These are phyloP conservation scores for Hirundichthys speculiger DNA, from an alignment of 2,113 vertebrate species.

Conservation along the genomic window DNA sequence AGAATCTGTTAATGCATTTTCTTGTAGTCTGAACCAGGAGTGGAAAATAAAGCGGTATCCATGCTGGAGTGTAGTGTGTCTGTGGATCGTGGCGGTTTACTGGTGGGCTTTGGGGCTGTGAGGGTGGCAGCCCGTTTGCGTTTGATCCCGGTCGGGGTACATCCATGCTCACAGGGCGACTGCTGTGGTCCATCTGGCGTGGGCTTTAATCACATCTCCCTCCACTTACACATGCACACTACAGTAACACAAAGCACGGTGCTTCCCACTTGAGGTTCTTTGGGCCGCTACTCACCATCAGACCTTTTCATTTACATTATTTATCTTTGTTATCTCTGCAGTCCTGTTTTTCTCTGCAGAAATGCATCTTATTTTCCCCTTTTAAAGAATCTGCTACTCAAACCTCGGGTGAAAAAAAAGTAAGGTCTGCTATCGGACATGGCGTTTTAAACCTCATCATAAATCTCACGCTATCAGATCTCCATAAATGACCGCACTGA, in stretches of 20 bases:
- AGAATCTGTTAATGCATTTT: neutral
- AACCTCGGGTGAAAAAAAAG: slow-evolving; percentile 13
- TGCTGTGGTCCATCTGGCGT: slow-evolving; percentile 82
- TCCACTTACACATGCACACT: slow-evolving; percentile 31
- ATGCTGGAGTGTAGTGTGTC: slow-evolving; percentile 32
- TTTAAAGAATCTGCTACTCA: slow-evolving; percentile 9
- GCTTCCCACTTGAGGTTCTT: slow-evolving; percentile 28
- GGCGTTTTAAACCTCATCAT: slow-evolving; percentile 41
- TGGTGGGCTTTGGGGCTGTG: slow-evolving; percentile 58
- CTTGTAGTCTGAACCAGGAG: neutral
- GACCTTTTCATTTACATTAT: slow-evolving; percentile 37
- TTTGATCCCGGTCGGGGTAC: slow-evolving; percentile 82
- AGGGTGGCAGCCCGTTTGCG: slow-evolving; percentile 62
- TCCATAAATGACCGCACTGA: slow-evolving; percentile 41
- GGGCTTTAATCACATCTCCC: slow-evolving; percentile 76
- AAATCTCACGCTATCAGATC: slow-evolving; percentile 33
- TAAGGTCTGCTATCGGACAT: slow-evolving; percentile 26
- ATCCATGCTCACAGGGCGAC: slow-evolving; percentile 72
- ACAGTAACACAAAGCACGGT: slow-evolving; percentile 17
- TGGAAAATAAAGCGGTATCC: slow-evolving; percentile 19
- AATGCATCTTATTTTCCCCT: neutral
- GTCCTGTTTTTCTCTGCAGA: slow-evolving; percentile 20
- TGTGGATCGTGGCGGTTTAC: slow-evolving; percentile 38
- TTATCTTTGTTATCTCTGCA: slow-evolving; percentile 16
- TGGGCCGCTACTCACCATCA: slow-evolving; percentile 30